phyloP scores from a whole-genome alignment of 1,140 invertebrate genomes.

The Periplaneta americana region DNA sequence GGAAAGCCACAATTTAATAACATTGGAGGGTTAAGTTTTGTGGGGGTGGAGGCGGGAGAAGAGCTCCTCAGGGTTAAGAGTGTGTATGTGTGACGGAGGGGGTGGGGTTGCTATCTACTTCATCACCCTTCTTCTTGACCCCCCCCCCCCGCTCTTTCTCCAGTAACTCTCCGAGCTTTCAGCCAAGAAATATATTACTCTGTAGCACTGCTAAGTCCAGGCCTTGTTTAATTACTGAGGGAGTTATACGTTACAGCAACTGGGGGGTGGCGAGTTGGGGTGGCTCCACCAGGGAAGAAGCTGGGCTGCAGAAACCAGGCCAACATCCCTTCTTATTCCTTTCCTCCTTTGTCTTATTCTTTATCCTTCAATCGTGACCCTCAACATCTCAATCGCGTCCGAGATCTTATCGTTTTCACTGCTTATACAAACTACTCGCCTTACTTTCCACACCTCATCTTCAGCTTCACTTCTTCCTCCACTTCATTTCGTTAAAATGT shows the following conservation, averaged over 20 bases:
- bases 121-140: conserved; percentile 7
- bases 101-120: neutral
- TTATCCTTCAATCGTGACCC: neutral
- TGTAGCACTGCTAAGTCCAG: neutral
- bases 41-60: neutral
- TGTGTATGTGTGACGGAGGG: neutral
- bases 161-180: neutral
- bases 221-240: conserved; percentile 8
- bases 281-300: neutral
- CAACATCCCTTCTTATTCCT: neutral
- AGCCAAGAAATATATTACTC: conserved; percentile 9
- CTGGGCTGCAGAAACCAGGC: neutral
- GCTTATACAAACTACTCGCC: neutral
- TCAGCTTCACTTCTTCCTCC: neutral
- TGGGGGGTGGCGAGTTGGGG: no score
- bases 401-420: neutral
- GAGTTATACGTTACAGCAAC: conserved; percentile 1
- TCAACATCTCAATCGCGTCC: neutral
- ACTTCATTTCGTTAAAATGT: neutral
- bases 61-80: neutral
- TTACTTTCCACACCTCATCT: neutral
- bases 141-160: neutral
- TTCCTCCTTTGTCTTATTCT: neutral
- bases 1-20: conserved; percentile 10
- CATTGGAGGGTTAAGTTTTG: neutral